A percentile compares a stretch with the other conserved stretches of the same genome.
Evolutionary conservation across 2,113 vertebrate species (phyloP).

Genomic region (Cololabis saira): DNA sequence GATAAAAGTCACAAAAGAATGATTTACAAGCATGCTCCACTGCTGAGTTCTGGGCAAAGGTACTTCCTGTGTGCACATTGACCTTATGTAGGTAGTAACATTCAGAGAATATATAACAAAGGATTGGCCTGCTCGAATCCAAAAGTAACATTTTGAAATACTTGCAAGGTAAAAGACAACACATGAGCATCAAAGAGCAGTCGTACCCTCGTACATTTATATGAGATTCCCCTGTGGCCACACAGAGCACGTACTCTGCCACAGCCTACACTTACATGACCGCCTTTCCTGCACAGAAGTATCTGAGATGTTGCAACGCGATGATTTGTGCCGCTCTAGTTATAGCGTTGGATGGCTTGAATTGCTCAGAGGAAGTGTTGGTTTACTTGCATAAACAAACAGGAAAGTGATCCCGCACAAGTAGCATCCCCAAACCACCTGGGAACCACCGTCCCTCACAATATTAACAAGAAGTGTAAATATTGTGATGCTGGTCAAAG

Average conservation of each 20-base stretch:
- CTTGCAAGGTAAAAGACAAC: background rate
- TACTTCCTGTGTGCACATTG: constrained; percentile 42
- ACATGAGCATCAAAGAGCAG: background rate
- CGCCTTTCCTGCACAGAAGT: constrained; percentile 1
- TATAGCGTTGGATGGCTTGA: background rate
- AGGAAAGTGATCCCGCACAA: constrained; percentile 26
- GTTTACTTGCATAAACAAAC: constrained; percentile 54
- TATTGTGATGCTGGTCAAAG: constrained; percentile 50
- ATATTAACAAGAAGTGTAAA: constrained; percentile 49
- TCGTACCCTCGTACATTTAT: background rate
- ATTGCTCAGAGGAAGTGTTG: constrained; percentile 25
- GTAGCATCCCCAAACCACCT: constrained; percentile 32
- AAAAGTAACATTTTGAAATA: constrained; percentile 27
- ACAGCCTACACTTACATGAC: too few species aligned
- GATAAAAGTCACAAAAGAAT: constrained; percentile 11
- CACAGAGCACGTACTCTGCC: too few species aligned
- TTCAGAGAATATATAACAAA: constrained; percentile 9
- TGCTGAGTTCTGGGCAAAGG: constrained; percentile 12
- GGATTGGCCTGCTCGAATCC: constrained; percentile 19
- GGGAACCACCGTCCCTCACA: constrained; percentile 27
- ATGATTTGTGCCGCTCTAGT: background rate
- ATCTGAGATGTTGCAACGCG: background rate
- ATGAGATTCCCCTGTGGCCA: too few species aligned
- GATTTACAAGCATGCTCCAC: constrained; percentile 45
- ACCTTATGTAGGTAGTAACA: constrained; percentile 31